Evolutionary conservation across 1,140 invertebrate genomes (phyloP), one percentile per base, ranked within the genome.

Genomic region (Rhagoletis pomonella): DNA sequence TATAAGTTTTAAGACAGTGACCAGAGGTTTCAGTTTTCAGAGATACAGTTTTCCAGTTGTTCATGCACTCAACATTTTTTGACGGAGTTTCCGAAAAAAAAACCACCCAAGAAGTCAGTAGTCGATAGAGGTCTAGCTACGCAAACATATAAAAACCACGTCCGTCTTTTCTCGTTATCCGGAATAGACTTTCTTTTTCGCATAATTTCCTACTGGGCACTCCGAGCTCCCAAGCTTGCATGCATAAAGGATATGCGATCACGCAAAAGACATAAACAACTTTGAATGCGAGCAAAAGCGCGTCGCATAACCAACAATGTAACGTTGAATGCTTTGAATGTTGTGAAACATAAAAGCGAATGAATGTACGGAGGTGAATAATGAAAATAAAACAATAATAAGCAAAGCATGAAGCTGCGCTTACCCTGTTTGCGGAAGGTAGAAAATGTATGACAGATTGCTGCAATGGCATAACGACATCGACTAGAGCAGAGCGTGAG

Each of bases 221-320:
- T 67, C 3, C 17, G 10, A 39, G 7, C 10, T 29, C 9, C 10
- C 1, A 62, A 62, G 60, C 60, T 62, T 14, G n/a, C 50, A 29
- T 81, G 47, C 44, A 19, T 29, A 6, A 12, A 5, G 17, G 5
- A 55, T 81, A 29, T 81, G 73, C 73, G 73, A 81, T 81, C 73
- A 81, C 73, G 73, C 73, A 81, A 81, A 81, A 81, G 17, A 29
- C 73, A 81, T 81, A 81, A 81, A 81, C 73, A 81, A 81, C 73
- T 81, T 81, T 81, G 73, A 77, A 81, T 55, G 73, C 50, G n/a
- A 19, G 47, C 42, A 81, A 81, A 47, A 73, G 67, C 67, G 12
- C 42, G 4, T 17, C 67, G 17, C 67, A 73, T 29, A 29, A 29
- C 42, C 67, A n/a, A 73, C 67, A 73, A 44, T 73, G 67, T 73